Evolutionary conservation across 1,140 invertebrate species (phyloP), one percentile per base, ranked within the genome.

Genomic region (Drosophila obscura): DNA sequence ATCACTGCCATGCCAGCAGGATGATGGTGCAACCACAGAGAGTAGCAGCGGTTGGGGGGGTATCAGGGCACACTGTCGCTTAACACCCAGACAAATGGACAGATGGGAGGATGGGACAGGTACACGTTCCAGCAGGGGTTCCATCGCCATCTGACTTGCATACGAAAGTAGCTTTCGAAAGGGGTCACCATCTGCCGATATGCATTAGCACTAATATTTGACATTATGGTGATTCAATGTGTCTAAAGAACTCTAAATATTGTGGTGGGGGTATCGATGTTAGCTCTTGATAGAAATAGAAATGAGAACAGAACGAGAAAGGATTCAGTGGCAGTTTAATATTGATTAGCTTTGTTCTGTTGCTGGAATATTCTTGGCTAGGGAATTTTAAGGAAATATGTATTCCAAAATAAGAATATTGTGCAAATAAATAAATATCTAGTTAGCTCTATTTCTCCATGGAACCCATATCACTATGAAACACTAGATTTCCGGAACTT

Each of bases 111-210:
- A 48, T 64, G 43, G 49, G 24, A 45, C 64, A 49, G 52, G 26
- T 57, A 64, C 61, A 83, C 58, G 61, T 69, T 62, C 31, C 64
- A 67, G 51, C 39, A 59, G 24, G 31, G 11, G 44, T 22, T 63
- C 35, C 11, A 39, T 39, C 4, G 45, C n/a, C 46, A 56, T 46
- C 71, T 84, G 80, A 77, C 77, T 65, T 65, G 66, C 80, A 84
- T 84, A 65, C 48, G 35, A 68, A 85, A 74, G 49, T 45, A 53
- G 28, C 45, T 3, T 22, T n/a, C 28, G 24, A 26, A 63, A 45
- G 19, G 61, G 52, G 66, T 24, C 50, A 49, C 35, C 72, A 75
- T 67, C 63, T 67, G 62, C 9, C 43, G n/a, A 41, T 39, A 57
- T 41, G 49, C 24, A 56, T 16, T 31, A 49, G 11, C 31, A 56